Evolutionary conservation across 2,113 vertebrate species (phyloP).

Genomic region (Phainopepla nitens): DNA sequence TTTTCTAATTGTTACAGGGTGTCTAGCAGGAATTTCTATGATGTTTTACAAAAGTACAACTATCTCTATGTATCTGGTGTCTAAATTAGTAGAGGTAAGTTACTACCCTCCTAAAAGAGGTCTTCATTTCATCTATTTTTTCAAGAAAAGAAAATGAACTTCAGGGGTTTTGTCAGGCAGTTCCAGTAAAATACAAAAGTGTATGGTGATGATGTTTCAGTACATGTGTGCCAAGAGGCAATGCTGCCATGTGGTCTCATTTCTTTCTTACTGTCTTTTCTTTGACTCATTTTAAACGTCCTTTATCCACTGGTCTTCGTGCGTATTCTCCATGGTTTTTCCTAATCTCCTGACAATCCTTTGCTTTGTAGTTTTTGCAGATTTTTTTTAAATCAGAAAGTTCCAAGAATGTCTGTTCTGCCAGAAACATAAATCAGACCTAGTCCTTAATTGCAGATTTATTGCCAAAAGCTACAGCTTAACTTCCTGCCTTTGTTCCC

Average conservation of each 20-base stretch:
- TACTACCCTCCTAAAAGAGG: neutral
- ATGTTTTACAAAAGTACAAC: constrained; percentile 99
- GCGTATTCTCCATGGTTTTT: neutral
- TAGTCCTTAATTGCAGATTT: constrained; percentile 52
- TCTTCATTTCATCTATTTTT: neutral
- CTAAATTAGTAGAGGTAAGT: constrained; percentile 96
- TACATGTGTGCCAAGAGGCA: neutral
- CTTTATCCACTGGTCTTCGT: neutral
- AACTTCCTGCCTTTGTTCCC: constrained; percentile 62
- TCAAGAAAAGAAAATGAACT: neutral
- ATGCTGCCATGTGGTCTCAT: neutral
- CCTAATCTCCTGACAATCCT: neutral
- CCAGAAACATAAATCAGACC: constrained; percentile 38
- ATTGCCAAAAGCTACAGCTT: constrained; percentile 60
- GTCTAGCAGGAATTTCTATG: constrained; percentile 95
- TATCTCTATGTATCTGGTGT: constrained; percentile 99
- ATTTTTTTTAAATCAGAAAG: constrained; percentile 32
- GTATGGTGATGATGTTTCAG: neutral
- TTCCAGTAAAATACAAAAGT: neutral
- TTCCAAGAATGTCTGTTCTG: constrained; percentile 6
- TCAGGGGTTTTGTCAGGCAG: neutral
- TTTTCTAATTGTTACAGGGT: constrained; percentile 77
- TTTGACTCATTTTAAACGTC: neutral
- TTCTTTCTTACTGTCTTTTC: neutral
- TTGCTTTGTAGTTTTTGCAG: neutral